phyloP scores from a whole-genome alignment of 1,140 invertebrate species.

The Drosophila auraria region DNA sequence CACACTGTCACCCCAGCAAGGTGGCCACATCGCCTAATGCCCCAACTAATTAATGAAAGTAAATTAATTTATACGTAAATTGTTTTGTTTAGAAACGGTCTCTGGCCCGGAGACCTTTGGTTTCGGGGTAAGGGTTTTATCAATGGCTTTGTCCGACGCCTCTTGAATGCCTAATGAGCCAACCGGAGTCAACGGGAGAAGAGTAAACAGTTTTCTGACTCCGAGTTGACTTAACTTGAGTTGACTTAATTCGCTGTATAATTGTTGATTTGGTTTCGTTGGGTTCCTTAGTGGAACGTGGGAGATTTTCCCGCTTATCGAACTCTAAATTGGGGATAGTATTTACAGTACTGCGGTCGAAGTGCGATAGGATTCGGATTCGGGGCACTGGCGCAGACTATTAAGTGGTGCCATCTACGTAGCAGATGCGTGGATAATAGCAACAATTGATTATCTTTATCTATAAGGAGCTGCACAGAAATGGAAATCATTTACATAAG shows the following conservation, averaged over 20 bases:
- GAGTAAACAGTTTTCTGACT: conserved; percentile 34
- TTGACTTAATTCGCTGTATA: conserved; percentile 67
- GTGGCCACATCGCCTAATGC: conserved; percentile 50
- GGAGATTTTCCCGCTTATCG: conserved; percentile 63
- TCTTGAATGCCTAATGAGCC: conserved; percentile 67
- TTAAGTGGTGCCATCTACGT: conserved; percentile 4
- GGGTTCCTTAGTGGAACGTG: conserved; percentile 68
- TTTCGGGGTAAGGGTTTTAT: conserved; percentile 50
- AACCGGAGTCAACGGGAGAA: conserved; percentile 3
- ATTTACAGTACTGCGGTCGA: neutral
- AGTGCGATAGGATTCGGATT: neutral
- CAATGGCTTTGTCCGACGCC: conserved; percentile 63
- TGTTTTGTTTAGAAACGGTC: conserved; percentile 70
- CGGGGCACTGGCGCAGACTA: conserved; percentile 10
- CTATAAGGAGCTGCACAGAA: neutral
- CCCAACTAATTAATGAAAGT: conserved; percentile 77
- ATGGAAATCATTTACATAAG: neutral
- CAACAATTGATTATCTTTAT: neutral
- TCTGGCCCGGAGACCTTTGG: conserved; percentile 22
- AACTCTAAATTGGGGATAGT: conserved; percentile 10
- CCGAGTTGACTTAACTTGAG: neutral
- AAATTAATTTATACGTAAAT: conserved; percentile 80
- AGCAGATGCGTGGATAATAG: neutral
- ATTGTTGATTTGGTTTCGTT: conserved; percentile 68
- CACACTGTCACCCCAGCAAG: conserved; percentile 57